Base-by-base conservation (phyloP, 2,888 invertebrate genomes). In the Panopea generosa region DNA sequence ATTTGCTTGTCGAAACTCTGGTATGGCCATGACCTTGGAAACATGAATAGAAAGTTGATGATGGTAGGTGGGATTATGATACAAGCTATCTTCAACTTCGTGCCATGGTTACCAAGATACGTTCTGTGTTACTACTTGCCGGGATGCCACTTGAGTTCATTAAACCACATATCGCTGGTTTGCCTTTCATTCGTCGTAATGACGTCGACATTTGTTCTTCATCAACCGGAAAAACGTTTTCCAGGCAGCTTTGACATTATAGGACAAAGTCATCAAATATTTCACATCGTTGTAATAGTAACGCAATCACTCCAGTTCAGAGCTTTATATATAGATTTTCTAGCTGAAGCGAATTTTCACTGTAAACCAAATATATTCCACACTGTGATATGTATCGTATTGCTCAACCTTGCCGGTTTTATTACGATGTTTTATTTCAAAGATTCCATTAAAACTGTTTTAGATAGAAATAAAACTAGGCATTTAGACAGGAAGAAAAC, bases 231-330 rank as follows among this genome's bases (percentile, higher is more conserved):
- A 52, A 75, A 72, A 22, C 60, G 80, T 29, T 78, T 59, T 43
- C 88, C 89, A 14, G 89, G 89, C 26, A 61, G 57, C 6, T 89
- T 84, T 69, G 90, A 90, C 70, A 75, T 87, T 14, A 20, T 87
- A 18, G 90, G 89, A 7, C 80, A 82, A 49, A 83, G 84, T 61
- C 84, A 85, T 53, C 84, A 85, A 40, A 74, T 85, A 22, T 85
- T 85, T 47, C 83, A 85, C 49, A 65, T 82, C 14, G 24, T 80
- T 7, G 78, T 71, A 16, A 75, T 76, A 14, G 14, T 82, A 16
- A 82, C 77, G n/a, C 76, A 76, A 62, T 59, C 57, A 16, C 47
- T 77, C 29, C 80, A 84, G 43, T 61, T 84, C n/a, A 55, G 72
- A 14, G 76, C 76, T 2, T 50, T 84, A 9, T 59, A 75, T 20